Percentiles rank a stretch among this genome's conserved stretches.
Evolutionary conservation across 2,797 vertebrate species (phyloP).

Genomic region (Helostoma temminkii): DNA sequence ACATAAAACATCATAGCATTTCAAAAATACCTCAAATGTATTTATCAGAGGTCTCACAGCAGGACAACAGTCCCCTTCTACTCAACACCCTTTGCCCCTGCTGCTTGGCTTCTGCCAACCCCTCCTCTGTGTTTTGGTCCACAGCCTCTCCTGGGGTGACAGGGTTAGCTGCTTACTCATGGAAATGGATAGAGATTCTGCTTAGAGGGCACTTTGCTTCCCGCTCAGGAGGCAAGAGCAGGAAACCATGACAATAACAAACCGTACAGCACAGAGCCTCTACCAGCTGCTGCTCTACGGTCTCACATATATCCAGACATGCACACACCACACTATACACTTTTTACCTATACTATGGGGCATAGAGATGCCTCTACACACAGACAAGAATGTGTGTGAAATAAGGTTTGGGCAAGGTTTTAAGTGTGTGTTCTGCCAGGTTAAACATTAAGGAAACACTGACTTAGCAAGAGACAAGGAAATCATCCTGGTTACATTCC

Average conservation of each 20-base stretch:
- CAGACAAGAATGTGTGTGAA: not conserved
- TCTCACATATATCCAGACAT: slow-evolving; percentile 8
- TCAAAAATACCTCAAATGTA: slow-evolving; percentile 1
- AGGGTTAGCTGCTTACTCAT: slow-evolving; percentile 85
- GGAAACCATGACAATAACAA: slow-evolving; percentile 82
- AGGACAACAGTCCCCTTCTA: slow-evolving; percentile 20
- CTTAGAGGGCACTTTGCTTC: slow-evolving; percentile 82
- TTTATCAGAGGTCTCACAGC: slow-evolving; percentile 11
- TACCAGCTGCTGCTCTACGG: slow-evolving; percentile 43
- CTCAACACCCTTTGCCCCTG: slow-evolving; percentile 23
- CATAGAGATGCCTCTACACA: not conserved
- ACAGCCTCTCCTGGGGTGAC: slow-evolving; percentile 67
- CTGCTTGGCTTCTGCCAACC: slow-evolving; percentile 48
- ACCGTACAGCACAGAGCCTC: slow-evolving; percentile 54
- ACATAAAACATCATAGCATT: slow-evolving; percentile 1
- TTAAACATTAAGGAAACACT: slow-evolving; percentile 53
- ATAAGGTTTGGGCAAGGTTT: not conserved
- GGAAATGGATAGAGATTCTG: slow-evolving; percentile 79
- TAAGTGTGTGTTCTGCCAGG: slow-evolving; percentile 8
- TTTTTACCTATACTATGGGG: not conserved
- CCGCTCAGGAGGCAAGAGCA: slow-evolving; percentile 75
- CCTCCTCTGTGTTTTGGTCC: slow-evolving; percentile 64
- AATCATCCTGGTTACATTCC: slow-evolving; percentile 23
- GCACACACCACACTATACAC: not conserved
- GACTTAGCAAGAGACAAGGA: slow-evolving; percentile 46